Evolutionary conservation across 2,113 vertebrate species (phyloP).

Genomic region (Bagarius yarrelli): DNA sequence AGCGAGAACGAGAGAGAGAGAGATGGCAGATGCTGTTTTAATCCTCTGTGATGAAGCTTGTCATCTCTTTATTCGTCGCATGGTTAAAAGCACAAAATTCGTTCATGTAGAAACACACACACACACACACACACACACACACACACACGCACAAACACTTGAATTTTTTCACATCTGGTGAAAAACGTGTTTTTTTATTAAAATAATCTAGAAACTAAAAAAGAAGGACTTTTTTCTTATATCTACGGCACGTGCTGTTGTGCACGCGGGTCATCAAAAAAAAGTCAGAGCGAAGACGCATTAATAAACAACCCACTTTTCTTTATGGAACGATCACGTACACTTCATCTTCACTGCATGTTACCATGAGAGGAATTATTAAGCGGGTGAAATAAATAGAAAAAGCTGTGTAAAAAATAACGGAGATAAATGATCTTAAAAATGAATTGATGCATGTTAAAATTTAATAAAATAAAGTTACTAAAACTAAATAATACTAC

Average conservation of each 20-base stretch:
- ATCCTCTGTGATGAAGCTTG: conserved; percentile 18
- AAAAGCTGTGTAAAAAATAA: no score
- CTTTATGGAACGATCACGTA: no score
- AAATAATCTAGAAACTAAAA: neutral
- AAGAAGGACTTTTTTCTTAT: neutral
- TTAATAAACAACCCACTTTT: no score
- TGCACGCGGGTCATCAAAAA: neutral
- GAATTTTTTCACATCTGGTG: neutral
- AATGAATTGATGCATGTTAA: no score
- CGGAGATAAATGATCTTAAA: no score
- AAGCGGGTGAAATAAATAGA: no score
- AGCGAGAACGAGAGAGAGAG: neutral
- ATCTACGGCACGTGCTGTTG: neutral
- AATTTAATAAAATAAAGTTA: no score
- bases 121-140: no score
- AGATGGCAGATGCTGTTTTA: conserved; percentile 16
- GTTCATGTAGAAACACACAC: neutral
- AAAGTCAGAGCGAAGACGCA: neutral
- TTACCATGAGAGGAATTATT: no score
- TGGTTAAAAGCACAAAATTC: conserved; percentile 19
- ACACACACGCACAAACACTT: no score
- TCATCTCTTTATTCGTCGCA: conserved; percentile 2
- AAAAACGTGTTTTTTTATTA: neutral
- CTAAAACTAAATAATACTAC: no score
- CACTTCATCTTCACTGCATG: no score